These are phyloP conservation scores for Aptenodytes patagonicus DNA, from an alignment of 2,113 vertebrate species.

Conservation along the genomic window DNA sequence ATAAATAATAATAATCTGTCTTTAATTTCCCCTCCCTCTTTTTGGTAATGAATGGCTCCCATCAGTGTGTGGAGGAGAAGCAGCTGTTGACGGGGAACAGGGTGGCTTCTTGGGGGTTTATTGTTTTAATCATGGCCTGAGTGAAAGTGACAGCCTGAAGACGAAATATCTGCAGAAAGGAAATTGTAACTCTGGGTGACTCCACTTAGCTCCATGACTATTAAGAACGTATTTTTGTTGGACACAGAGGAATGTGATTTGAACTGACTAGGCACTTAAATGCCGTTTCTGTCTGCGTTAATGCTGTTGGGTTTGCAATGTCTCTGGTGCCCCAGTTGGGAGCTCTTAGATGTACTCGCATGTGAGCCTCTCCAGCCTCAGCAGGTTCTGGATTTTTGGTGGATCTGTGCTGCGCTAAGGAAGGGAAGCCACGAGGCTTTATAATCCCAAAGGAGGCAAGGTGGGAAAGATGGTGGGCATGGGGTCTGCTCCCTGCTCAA, in stretches of 20 bases:
- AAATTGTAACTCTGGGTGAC: slow-evolving; percentile 65
- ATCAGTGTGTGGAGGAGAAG: neutral
- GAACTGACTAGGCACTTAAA: neutral
- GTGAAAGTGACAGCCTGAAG: slow-evolving; percentile 71
- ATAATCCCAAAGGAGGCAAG: neutral
- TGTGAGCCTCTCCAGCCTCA: neutral
- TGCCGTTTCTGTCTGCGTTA: neutral
- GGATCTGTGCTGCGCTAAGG: neutral
- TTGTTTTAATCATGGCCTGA: slow-evolving; percentile 79
- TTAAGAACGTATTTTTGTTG: slow-evolving; percentile 40
- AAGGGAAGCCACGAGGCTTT: neutral
- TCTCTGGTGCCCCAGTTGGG: neutral
- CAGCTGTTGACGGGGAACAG: slow-evolving; percentile 52
- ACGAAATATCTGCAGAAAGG: slow-evolving; percentile 69
- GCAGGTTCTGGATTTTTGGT: neutral
- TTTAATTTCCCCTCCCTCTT: slow-evolving; percentile 67
- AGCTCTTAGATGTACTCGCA: neutral
- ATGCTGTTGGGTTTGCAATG: neutral
- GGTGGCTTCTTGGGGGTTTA: slow-evolving; percentile 60
- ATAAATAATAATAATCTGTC: slow-evolving; percentile 63
- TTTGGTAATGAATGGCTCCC: neutral
- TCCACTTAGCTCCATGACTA: slow-evolving; percentile 61
- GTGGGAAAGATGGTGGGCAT: neutral
- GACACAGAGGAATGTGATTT: neutral
- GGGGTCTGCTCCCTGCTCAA: neutral